Conservation (phyloP, 2,113 vertebrate genomes). For the Eulemur macaco region DNA sequence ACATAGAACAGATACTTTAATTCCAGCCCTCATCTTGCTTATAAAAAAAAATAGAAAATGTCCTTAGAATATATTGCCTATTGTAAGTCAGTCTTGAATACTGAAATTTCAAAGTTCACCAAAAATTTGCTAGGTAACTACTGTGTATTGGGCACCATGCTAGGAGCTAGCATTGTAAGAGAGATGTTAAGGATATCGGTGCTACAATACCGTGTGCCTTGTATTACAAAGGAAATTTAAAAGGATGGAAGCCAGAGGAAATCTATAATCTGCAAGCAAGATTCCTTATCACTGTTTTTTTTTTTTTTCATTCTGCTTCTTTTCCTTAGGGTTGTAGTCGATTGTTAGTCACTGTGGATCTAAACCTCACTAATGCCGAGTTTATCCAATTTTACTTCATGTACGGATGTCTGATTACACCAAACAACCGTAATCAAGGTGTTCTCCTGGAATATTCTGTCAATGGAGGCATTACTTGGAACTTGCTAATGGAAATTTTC, state of each 20-base stretch:
- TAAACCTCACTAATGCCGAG: constrained; percentile 96
- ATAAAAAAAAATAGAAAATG: background rate
- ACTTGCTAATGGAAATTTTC: constrained; percentile 95
- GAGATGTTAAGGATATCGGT: background rate
- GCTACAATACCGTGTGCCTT: background rate
- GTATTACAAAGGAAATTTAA: background rate
- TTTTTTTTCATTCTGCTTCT: constrained; percentile 14
- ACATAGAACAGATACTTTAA: background rate
- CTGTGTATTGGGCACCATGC: background rate
- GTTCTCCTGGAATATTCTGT: constrained; percentile 97
- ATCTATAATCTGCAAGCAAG: background rate
- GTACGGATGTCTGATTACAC: constrained; percentile 97
- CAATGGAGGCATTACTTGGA: constrained; percentile 97
- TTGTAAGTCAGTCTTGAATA: background rate
- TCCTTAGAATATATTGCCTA: background rate
- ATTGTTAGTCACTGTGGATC: constrained; percentile 94
- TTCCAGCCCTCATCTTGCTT: background rate
- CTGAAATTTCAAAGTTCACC: constrained; percentile 35
- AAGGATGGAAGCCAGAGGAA: background rate
- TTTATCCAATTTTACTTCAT: constrained; percentile 99
- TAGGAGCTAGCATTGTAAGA: background rate
- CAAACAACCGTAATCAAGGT: constrained; percentile 95
- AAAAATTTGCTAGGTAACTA: background rate
- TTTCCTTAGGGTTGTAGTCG: constrained; percentile 92
- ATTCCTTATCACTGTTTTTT: background rate